phyloP scores from a whole-genome alignment of 2,888 invertebrate species.

The Macrosiphum euphorbiae region DNA sequence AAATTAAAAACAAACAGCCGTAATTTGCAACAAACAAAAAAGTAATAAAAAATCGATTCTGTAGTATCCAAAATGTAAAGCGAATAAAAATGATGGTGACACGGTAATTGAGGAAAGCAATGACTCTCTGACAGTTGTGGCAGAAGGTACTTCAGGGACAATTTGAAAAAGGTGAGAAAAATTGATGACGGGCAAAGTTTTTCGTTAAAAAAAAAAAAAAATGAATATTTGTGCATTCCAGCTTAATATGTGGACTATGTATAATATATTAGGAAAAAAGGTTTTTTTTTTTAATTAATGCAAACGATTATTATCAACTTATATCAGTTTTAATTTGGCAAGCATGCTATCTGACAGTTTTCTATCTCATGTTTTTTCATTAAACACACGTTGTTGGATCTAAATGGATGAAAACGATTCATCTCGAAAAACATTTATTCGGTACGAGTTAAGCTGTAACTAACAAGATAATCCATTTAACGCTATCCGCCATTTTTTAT shows the following conservation, averaged over 20 bases:
- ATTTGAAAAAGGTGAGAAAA: slow-evolving; percentile 8
- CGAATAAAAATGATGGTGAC: slow-evolving; percentile 1
- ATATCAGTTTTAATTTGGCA: slow-evolving; percentile 36
- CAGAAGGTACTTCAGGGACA: not conserved
- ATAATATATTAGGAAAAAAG: not conserved
- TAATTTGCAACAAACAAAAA: not conserved
- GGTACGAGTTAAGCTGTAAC: slow-evolving; percentile 42
- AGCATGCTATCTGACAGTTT: not conserved
- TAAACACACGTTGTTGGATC: slow-evolving; percentile 9
- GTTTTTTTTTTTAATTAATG: not conserved
- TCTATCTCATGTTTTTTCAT: slow-evolving; percentile 24
- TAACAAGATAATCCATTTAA: slow-evolving; percentile 52
- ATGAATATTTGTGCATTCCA: not conserved
- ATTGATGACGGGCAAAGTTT: not conserved
- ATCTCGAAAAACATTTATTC: slow-evolving; percentile 47
- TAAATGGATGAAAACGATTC: slow-evolving; percentile 48
- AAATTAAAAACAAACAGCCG: slow-evolving; percentile 20
- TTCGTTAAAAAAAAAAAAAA: not conserved
- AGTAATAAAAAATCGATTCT: slow-evolving; percentile 1
- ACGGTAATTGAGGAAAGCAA: not conserved
- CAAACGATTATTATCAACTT: slow-evolving; percentile 24
- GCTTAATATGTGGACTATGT: not conserved
- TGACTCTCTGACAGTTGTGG: too few relatives aligned
- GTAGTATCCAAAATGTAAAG: not conserved
- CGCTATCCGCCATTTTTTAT: slow-evolving; percentile 1